phyloP scores from a whole-genome alignment of 2,113 vertebrate species.

The Oryzias celebensis region DNA sequence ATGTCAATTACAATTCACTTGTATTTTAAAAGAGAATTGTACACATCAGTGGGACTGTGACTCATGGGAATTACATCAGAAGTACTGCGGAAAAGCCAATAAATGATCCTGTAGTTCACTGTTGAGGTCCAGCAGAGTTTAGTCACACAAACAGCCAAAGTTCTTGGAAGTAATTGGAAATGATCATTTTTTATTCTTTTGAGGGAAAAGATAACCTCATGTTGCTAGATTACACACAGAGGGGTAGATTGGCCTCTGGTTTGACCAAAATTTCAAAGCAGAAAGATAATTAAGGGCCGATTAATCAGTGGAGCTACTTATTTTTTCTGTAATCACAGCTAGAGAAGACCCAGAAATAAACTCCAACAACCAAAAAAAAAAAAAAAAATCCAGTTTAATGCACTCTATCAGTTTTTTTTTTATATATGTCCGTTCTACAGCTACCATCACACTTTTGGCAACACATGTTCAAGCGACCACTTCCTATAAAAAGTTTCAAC shows the following conservation, averaged over 20 bases:
- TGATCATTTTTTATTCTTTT: slow-evolving; percentile 10
- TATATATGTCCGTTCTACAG: too few relatives aligned
- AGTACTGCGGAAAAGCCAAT: neutral
- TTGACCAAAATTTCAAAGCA: slow-evolving; percentile 17
- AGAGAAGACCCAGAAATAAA: neutral
- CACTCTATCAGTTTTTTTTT: slow-evolving; percentile 27
- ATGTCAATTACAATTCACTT: slow-evolving; percentile 30
- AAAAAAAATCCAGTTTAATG: neutral
- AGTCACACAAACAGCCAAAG: slow-evolving; percentile 14
- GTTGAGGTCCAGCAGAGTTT: neutral
- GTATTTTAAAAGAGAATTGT: too few relatives aligned
- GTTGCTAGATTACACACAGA: slow-evolving; percentile 29
- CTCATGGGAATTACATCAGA: neutral
- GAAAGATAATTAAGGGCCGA: slow-evolving; percentile 22
- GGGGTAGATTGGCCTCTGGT: slow-evolving; percentile 19
- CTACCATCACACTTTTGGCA: too few relatives aligned
- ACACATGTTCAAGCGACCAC: too few relatives aligned
- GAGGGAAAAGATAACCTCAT: slow-evolving; percentile 14
- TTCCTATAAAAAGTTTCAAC: too few relatives aligned
- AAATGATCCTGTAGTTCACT: neutral
- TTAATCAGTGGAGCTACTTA: slow-evolving; percentile 35
- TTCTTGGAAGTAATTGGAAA: slow-evolving; percentile 1
- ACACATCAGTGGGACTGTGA: neutral
- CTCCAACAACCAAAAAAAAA: too few relatives aligned
- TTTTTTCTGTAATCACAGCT: slow-evolving; percentile 25